A percentile compares a stretch with the other conserved stretches of the same genome.
phyloP scores from a whole-genome alignment of 2,888 invertebrate genomes.

The Drosophila mimica region DNA sequence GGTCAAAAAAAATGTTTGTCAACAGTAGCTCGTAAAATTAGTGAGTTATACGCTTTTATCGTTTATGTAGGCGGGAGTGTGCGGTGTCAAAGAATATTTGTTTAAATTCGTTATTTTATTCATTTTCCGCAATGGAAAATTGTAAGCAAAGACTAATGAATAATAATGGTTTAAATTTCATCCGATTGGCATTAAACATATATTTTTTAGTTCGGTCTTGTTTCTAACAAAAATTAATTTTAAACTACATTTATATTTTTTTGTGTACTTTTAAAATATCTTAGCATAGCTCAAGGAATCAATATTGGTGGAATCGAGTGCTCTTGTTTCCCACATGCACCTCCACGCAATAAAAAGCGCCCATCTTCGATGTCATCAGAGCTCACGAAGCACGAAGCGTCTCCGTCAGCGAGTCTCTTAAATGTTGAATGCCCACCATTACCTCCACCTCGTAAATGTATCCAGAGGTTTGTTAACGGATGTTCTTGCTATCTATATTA shows the following conservation, averaged over 20 bases:
- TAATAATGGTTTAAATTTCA: not conserved
- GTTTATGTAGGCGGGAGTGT: not conserved
- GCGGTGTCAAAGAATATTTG: not conserved
- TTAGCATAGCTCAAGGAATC: slow-evolving; percentile 18
- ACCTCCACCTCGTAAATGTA: slow-evolving; percentile 83
- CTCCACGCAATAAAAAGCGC: slow-evolving; percentile 5
- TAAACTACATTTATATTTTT: slow-evolving; percentile 1
- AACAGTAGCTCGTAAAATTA: not conserved
- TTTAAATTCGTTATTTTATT: not conserved
- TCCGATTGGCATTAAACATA: not conserved
- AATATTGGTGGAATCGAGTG: slow-evolving; percentile 56
- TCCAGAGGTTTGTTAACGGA: slow-evolving; percentile 81
- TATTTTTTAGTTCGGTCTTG: not conserved
- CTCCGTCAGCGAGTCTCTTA: slow-evolving; percentile 44
- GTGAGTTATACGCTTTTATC: not conserved
- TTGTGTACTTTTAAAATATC: slow-evolving; percentile 10
- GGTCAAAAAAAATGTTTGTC: not conserved
- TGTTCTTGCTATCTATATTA: slow-evolving; percentile 2
- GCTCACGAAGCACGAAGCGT: not conserved
- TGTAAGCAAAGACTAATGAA: not conserved
- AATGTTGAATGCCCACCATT: slow-evolving; percentile 79
- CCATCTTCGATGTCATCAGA: slow-evolving; percentile 1
- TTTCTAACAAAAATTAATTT: not conserved
- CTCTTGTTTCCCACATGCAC: not conserved
- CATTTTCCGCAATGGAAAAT: not conserved